Evolutionary conservation across 1,140 invertebrate genomes (phyloP).

Genomic region (Babylonia areolata): DNA sequence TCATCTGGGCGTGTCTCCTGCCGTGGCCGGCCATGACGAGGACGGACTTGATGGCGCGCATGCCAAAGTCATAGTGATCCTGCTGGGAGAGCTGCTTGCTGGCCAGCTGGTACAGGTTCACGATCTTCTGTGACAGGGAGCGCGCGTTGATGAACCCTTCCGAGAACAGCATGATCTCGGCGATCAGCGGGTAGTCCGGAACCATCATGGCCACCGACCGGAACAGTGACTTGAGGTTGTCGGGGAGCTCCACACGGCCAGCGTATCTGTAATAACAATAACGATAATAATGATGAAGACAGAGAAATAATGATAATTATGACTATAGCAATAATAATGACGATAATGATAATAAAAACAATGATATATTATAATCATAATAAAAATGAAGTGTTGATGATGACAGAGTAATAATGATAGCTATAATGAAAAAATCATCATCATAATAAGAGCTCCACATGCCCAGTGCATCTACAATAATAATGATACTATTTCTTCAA

Average conservation of each 20-base stretch:
- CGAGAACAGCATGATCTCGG: conserved; percentile 93
- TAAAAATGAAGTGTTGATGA: no score
- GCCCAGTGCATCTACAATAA: no score
- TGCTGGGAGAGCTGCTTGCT: conserved; percentile 93
- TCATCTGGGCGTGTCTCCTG: conserved; percentile 64
- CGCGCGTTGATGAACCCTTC: conserved; percentile 92
- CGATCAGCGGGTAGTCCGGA: conserved; percentile 92
- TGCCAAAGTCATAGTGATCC: conserved; percentile 95
- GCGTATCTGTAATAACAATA: conserved; percentile 64
- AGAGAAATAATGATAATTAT: not conserved
- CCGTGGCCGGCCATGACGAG: conserved; percentile 76
- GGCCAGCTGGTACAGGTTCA: conserved; percentile 91
- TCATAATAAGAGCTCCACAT: no score
- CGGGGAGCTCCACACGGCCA: conserved; percentile 82
- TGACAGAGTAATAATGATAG: no score
- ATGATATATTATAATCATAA: no score
- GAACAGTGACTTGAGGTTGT: conserved; percentile 82
- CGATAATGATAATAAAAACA: no score
- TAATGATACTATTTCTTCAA: no score
- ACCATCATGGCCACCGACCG: conserved; percentile 95
- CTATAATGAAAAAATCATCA: no score
- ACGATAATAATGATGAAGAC: no score
- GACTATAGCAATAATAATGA: no score
- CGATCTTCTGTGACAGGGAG: conserved; percentile 89
- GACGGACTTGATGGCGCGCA: conserved; percentile 83